phyloP scores from a whole-genome alignment of 2,113 vertebrate genomes.

The Aviceda subcristata region DNA sequence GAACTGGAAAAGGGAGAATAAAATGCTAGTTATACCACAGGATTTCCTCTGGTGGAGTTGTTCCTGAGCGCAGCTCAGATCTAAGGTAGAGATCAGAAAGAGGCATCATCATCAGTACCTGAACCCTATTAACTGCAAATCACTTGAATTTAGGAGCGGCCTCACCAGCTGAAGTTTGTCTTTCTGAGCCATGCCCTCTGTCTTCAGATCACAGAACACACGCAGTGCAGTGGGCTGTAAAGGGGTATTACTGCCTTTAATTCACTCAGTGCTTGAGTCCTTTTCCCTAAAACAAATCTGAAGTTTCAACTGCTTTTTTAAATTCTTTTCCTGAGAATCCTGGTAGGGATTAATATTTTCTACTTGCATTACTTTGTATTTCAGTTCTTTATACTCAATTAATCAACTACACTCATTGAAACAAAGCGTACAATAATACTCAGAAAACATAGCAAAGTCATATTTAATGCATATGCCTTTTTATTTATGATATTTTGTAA shows the following conservation, averaged over 20 bases:
- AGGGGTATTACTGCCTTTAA: neutral
- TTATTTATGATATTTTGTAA: neutral
- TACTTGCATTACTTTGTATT: neutral
- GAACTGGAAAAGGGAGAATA: neutral
- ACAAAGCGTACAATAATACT: neutral
- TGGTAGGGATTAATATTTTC: neutral
- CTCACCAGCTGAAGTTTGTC: neutral
- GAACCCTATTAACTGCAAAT: neutral
- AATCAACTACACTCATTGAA: neutral
- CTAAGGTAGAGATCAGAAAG: neutral
- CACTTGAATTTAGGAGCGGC: neutral
- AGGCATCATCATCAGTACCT: neutral
- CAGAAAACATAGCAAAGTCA: neutral
- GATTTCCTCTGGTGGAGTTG: neutral
- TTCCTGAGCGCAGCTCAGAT: neutral
- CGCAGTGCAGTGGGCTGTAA: neutral
- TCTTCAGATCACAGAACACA: neutral
- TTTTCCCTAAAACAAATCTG: neutral
- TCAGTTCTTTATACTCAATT: neutral
- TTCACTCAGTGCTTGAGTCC: neutral
- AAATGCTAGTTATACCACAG: neutral
- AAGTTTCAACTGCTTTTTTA: neutral
- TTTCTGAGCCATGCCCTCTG: neutral
- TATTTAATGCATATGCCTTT: neutral
- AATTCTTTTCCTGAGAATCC: neutral